These are phyloP conservation scores for Leptopilina drosophilae DNA, from an alignment of 2,888 invertebrate species.

Conservation along the genomic window DNA sequence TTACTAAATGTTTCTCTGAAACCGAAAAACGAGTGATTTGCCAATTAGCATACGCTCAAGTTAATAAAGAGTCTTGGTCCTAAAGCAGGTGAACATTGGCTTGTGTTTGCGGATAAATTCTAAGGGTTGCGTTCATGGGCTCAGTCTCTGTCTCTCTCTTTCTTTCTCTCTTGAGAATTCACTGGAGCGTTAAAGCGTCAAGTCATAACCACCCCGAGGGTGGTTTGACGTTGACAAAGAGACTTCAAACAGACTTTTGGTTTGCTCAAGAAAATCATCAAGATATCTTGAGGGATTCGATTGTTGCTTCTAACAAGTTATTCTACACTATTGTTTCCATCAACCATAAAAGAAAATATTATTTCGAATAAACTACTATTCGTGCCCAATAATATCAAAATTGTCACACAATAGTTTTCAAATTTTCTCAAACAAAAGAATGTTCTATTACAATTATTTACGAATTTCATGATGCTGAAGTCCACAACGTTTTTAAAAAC, in stretches of 20 bases:
- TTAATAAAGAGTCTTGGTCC: slow-evolving; percentile 37
- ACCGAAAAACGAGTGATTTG: slow-evolving; percentile 24
- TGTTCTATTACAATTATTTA: no score
- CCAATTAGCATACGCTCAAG: slow-evolving; percentile 22
- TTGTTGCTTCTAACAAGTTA: slow-evolving; percentile 11
- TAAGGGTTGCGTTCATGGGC: slow-evolving; percentile 31
- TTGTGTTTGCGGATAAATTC: slow-evolving; percentile 37
- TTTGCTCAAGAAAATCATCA: slow-evolving; percentile 68
- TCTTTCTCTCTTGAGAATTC: slow-evolving; percentile 47
- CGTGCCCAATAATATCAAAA: no score
- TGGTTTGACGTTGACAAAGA: slow-evolving; percentile 49
- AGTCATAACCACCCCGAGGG: slow-evolving; percentile 49
- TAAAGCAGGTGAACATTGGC: slow-evolving; percentile 35
- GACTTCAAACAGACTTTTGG: slow-evolving; percentile 63
- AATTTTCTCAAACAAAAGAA: no score
- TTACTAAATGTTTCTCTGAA: not conserved
- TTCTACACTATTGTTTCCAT: no score
- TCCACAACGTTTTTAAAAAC: no score
- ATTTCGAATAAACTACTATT: no score
- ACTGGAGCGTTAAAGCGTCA: slow-evolving; percentile 57
- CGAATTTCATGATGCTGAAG: no score
- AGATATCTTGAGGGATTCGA: slow-evolving; percentile 40
- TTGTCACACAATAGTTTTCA: no score
- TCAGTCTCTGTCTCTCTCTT: not conserved
- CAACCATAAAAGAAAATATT: no score